Percentiles rank a stretch among this genome's conserved stretches.
These are phyloP conservation scores for Anagyrus pseudococci DNA, from an alignment of 2,888 invertebrate species.

Conservation along the genomic window DNA sequence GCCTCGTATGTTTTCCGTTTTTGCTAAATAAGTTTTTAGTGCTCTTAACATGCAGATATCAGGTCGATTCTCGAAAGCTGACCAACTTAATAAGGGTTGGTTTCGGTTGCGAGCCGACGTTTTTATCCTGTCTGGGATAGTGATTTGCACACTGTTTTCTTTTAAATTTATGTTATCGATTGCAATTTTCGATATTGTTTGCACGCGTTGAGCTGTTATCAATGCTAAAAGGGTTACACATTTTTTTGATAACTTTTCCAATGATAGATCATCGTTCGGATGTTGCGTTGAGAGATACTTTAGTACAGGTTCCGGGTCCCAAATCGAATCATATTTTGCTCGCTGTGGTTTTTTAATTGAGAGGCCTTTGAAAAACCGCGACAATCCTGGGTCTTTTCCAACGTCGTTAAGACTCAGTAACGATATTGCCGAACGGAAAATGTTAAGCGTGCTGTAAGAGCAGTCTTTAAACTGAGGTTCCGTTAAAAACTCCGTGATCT, in stretches of 20 bases:
- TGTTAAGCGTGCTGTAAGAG: constrained; percentile 32
- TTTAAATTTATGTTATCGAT: background rate
- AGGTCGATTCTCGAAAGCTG: background rate
- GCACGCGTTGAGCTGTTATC: constrained; percentile 12
- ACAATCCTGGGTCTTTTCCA: constrained; percentile 20
- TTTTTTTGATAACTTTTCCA: constrained; percentile 10
- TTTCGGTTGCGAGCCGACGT: background rate
- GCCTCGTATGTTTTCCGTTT: background rate
- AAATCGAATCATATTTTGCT: constrained; percentile 44
- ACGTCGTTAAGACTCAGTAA: constrained; percentile 16
- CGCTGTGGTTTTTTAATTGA: constrained; percentile 22
- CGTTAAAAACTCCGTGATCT: background rate
- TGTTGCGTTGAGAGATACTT: background rate
- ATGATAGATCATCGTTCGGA: background rate
- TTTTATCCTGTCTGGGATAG: constrained; percentile 5
- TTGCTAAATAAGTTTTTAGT: background rate
- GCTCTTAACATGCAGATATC: background rate
- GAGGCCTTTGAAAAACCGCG: constrained; percentile 38
- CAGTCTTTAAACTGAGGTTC: no score
- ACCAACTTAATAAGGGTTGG: background rate
- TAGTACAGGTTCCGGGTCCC: constrained; percentile 41
- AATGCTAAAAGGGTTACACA: constrained; percentile 9
- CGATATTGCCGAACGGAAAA: constrained; percentile 30
- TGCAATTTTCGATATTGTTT: constrained; percentile 1
- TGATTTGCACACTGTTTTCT: background rate